Percentiles rank a stretch among this genome's conserved stretches.
Evolutionary conservation across 2,888 invertebrate genomes (phyloP).

Genomic region (Venusia cambrica): DNA sequence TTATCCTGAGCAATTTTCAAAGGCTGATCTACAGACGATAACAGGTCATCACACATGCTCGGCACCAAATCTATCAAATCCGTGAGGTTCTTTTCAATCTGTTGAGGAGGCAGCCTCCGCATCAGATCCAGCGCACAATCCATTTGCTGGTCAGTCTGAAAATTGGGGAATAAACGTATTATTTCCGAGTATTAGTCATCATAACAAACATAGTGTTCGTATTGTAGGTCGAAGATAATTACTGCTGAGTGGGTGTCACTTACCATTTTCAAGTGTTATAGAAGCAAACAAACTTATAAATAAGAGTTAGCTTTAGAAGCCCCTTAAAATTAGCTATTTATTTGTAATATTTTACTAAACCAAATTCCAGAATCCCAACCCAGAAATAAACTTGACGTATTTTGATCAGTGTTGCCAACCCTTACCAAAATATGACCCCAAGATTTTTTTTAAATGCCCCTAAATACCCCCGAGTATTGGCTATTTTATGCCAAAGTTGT

Average conservation of each 20-base stretch:
- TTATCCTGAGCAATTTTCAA: conserved; percentile 98
- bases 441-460: no score
- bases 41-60: conserved; percentile 95
- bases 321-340: conserved; percentile 8
- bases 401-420: no score
- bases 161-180: conserved; percentile 37
- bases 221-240: conserved; percentile 17
- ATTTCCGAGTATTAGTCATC: conserved; percentile 71
- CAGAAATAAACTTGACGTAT: conserved; percentile 42
- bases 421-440: no score
- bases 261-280: conserved; percentile 45
- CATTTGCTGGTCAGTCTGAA: conserved; percentile 96
- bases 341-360: conserved; percentile 25
- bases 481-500: no score
- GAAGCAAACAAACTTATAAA: conserved; percentile 8
- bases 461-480: no score
- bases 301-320: conserved; percentile 12
- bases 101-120: conserved; percentile 99
- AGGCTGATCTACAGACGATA: conserved; percentile 99
- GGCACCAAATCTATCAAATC: conserved; percentile 99
- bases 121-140: conserved; percentile 99
- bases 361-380: conserved; percentile 41
- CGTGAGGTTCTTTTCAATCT: conserved; percentile 98
- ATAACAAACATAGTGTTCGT: conserved; percentile 50
- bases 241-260: conserved; percentile 30